Percentiles rank a stretch among this genome's conserved stretches.
Evolutionary conservation across 2,888 invertebrate species (phyloP).

Genomic region (Lithophane semibrunnea): DNA sequence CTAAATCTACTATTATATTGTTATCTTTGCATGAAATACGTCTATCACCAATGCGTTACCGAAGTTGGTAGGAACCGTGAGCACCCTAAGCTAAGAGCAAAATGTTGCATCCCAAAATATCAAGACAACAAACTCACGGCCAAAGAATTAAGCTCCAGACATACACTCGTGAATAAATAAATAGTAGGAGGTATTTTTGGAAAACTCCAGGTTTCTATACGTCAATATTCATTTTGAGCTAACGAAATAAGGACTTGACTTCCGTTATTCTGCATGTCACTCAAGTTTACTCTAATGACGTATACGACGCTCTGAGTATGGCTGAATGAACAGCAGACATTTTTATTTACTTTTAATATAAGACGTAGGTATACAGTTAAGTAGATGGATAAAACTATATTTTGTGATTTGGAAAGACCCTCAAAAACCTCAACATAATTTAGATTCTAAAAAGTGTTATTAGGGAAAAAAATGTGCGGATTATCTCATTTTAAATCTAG

Average conservation of each 20-base stretch:
- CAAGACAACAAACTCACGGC: background rate
- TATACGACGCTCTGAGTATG: constrained; percentile 9
- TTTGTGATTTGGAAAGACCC: no score
- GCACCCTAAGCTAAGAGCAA: background rate
- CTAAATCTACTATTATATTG: background rate
- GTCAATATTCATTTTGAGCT: constrained; percentile 44
- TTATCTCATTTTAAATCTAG: no score
- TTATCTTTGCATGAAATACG: no score
- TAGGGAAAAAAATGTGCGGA: no score
- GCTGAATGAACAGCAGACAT: background rate
- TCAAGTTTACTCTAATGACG: constrained; percentile 26
- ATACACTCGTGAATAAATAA: constrained; percentile 32
- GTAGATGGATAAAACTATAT: no score
- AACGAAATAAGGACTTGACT: constrained; percentile 41
- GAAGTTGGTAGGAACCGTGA: background rate
- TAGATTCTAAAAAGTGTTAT: no score
- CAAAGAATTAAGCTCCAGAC: constrained; percentile 12
- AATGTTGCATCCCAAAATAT: background rate
- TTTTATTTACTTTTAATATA: background rate
- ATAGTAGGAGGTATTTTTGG: constrained; percentile 22
- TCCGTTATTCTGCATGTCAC: constrained; percentile 21
- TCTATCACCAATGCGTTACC: no score
- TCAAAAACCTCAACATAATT: no score
- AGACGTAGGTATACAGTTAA: no score
- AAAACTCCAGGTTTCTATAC: constrained; percentile 1